Evolutionary conservation across 2,888 invertebrate genomes (phyloP), one percentile per base, ranked within the genome.

Genomic region (Calameuta filiformis): DNA sequence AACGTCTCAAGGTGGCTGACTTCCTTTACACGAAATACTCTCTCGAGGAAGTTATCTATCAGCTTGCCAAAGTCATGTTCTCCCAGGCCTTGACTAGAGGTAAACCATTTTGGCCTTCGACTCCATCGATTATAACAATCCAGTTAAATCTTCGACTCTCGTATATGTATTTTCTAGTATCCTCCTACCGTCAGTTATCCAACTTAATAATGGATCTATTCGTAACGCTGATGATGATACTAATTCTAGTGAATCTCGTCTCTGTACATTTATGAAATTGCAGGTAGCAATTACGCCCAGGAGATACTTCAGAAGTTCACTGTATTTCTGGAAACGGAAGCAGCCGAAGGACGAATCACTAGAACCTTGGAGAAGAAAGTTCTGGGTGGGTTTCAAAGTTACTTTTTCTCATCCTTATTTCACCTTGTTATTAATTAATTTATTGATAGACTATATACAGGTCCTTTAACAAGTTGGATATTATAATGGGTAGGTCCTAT

Each of bases 31-130:
- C 95, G 1, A 95, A 96, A 89, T 96, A 95, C 88, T 94, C 95
- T 0, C 92, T 96, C 77, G 96, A 96, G 90, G 96, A 96, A 91
- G 95, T 96, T 33, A 95, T 96, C 82, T 96, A 96, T 89, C 96
- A 96, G 86, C 92, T 96, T 75, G 96, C 96, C 34, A 96, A 96
- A 93, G 95, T 96, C 88, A 95, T 96, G 95, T 96, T 96, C 91
- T 94, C 95, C 0, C 96, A 96, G 88, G 95, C 96, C 1, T 91
- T 96, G 82, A 93, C 94, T 3, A 94, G 94, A 84, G 96, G 91
- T 91, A 79, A 81, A 79, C 76, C 31, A 56, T 40, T 30, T 12
- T 71, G 56, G 35, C 68, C 73, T 80, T 40, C 15, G 68, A 56
- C 34, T 71, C 76, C 12, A 33, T 31, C 71, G 33, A 71, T n/a